A percentile compares a stretch with the other conserved stretches of the same genome.
Conservation (phyloP, 2,888 invertebrate genomes). For the Folsomia manolachei region DNA sequence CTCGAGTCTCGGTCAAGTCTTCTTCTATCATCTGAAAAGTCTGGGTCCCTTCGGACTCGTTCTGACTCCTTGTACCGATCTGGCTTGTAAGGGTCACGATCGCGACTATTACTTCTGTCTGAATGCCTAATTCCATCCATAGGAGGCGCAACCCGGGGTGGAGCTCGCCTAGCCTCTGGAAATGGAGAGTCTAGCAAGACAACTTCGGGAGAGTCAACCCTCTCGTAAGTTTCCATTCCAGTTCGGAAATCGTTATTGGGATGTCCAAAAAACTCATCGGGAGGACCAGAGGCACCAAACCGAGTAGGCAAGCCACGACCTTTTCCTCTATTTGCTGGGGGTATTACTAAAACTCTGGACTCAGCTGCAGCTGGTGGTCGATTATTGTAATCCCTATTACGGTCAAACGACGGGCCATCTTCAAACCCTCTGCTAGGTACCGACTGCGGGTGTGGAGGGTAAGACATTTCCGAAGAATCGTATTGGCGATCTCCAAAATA, state of each 20-base stretch:
- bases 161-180: background rate
- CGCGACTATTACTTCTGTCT: background rate
- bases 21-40: background rate
- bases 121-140: background rate
- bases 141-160: background rate
- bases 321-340: slow-evolving; percentile 8
- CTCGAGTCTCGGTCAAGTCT: background rate
- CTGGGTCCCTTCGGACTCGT: background rate
- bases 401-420: background rate
- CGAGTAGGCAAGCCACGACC: slow-evolving; percentile 26
- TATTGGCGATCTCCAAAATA: background rate
- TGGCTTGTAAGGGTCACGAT: background rate
- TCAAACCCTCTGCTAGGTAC: background rate
- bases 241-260: background rate
- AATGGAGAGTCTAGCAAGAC: slow-evolving; percentile 16
- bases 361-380: background rate
- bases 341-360: background rate
- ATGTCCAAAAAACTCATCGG: background rate
- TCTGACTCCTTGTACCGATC: background rate
- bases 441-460: background rate
- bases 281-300: slow-evolving; percentile 20
- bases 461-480: background rate
- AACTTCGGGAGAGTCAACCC: slow-evolving; percentile 49
- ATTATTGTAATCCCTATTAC: background rate
- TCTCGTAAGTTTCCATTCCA: background rate